Conservation (phyloP, 2,113 vertebrate genomes). For the Rousettus leschenaultii region DNA sequence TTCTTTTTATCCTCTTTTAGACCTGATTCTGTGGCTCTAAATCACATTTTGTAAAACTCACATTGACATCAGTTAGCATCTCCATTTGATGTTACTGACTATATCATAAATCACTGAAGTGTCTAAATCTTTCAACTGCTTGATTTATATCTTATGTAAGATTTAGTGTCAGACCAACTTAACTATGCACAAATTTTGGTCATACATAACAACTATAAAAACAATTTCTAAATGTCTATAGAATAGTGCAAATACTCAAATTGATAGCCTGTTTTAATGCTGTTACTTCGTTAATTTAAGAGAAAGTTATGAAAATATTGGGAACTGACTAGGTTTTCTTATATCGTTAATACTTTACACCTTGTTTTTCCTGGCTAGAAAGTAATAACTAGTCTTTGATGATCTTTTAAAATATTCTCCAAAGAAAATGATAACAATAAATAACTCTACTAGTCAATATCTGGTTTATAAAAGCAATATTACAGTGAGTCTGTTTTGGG, state of each 20-base stretch:
- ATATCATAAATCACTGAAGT: background rate
- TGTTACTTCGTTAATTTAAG: background rate
- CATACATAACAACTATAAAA: background rate
- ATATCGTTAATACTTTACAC: background rate
- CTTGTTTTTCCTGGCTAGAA: background rate
- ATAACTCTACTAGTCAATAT: background rate
- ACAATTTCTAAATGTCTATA: background rate
- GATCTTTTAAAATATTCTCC: background rate
- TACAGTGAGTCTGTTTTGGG: background rate
- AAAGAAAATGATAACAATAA: constrained; percentile 14
- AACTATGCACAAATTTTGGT: background rate
- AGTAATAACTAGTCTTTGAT: background rate
- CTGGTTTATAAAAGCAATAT: constrained; percentile 1
- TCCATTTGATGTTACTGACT: background rate
- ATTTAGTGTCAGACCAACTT: constrained; percentile 35
- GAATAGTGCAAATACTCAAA: background rate
- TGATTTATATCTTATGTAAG: constrained; percentile 34
- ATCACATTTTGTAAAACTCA: background rate
- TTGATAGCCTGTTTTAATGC: background rate
- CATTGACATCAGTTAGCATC: background rate
- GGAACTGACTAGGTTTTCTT: background rate
- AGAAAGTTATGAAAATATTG: background rate
- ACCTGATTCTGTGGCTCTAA: background rate
- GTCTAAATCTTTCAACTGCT: constrained; percentile 54
- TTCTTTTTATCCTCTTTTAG: background rate